These are phyloP conservation scores for Hymenopus coronatus DNA, from an alignment of 2,888 invertebrate genomes.

Conservation along the genomic window DNA sequence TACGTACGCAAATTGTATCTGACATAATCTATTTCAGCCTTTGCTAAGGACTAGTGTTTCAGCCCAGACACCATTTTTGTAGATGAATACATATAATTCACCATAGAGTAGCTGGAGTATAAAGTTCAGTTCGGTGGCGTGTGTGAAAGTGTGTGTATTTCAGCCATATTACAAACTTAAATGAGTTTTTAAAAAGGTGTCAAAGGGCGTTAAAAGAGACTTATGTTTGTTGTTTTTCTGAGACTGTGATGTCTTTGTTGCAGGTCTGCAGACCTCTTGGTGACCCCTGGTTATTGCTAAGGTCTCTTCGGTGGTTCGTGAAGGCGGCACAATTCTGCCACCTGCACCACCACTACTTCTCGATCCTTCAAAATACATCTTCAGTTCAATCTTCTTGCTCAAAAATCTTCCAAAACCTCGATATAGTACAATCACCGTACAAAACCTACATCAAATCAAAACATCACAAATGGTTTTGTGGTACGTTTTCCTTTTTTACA, in stretches of 20 bases:
- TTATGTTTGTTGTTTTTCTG: neutral
- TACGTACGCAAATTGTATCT: too few relatives aligned
- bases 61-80: too few relatives aligned
- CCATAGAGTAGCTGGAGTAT: too few relatives aligned
- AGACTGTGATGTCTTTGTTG: constrained; percentile 3
- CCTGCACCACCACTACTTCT: neutral
- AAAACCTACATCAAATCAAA: constrained; percentile 13
- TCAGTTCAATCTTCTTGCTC: constrained; percentile 11
- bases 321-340: neutral
- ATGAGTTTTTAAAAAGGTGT: neutral
- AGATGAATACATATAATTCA: too few relatives aligned
- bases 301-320: neutral
- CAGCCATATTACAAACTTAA: neutral
- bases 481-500: constrained; percentile 28
- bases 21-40: too few relatives aligned
- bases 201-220: neutral
- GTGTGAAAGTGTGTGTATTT: neutral
- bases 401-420: neutral
- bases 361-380: constrained; percentile 5
- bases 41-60: too few relatives aligned
- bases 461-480: constrained; percentile 35
- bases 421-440: constrained; percentile 7
- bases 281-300: neutral
- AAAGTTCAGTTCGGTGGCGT: neutral
- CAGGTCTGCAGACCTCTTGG: constrained; percentile 12